phyloP scores from a whole-genome alignment of 2,888 invertebrate species.

The Cryptocephalus moraei region DNA sequence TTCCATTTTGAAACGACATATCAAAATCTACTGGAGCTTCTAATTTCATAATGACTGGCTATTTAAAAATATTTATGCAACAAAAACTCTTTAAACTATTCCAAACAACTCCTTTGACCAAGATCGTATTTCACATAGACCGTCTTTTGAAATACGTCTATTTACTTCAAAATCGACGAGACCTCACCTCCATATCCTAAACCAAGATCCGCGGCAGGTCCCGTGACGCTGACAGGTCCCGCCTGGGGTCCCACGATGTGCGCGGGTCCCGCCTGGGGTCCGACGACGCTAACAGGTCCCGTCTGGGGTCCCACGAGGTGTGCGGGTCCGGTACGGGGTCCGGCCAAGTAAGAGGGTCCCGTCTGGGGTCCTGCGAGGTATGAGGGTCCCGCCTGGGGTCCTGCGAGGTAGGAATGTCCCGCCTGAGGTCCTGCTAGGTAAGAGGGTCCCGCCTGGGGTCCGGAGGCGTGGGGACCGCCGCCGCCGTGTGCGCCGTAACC shows the following conservation, averaged over 20 bases:
- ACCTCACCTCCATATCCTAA: too few species aligned
- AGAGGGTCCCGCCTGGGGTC: neutral
- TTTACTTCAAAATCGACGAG: too few species aligned
- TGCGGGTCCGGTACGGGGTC: slow-evolving; percentile 4
- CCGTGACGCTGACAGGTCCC: neutral
- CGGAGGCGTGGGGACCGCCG: neutral
- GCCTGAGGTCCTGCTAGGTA: neutral
- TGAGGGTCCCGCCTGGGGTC: slow-evolving; percentile 1
- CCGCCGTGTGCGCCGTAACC: slow-evolving; percentile 3
- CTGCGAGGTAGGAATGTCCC: slow-evolving; percentile 2
- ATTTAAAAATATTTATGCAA: too few species aligned
- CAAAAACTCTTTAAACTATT: too few species aligned
- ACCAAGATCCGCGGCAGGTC: neutral
- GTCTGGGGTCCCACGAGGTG: slow-evolving; percentile 12
- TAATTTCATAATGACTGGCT: too few species aligned
- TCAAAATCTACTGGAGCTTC: too few species aligned
- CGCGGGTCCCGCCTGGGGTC: neutral
- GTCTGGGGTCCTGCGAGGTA: slow-evolving; percentile 5
- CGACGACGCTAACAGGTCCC: slow-evolving; percentile 1
- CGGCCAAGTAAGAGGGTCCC: slow-evolving; percentile 3
- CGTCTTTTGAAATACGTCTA: too few species aligned
- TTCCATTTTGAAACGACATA: too few species aligned
- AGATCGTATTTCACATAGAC: too few species aligned
- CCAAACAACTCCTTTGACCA: too few species aligned
- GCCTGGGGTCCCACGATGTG: neutral